phyloP scores from a whole-genome alignment of 1,140 invertebrate genomes.

The Drosophila malerkotliana region DNA sequence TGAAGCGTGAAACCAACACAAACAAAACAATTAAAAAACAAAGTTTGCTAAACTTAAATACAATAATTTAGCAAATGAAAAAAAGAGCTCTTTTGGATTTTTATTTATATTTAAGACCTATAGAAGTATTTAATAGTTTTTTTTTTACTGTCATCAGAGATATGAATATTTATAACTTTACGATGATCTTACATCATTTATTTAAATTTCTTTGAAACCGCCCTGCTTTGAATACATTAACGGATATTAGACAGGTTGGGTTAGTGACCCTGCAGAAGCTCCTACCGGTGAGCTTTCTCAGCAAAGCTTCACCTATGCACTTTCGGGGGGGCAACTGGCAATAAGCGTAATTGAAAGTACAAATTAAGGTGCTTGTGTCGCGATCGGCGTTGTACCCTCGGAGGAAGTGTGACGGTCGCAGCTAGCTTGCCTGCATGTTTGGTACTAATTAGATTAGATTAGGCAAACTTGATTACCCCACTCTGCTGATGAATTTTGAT shows the following conservation, averaged over 20 bases:
- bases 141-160: no score
- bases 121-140: neutral
- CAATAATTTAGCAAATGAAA: conserved; percentile 79
- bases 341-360: conserved; percentile 34
- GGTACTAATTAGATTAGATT: conserved; percentile 71
- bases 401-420: conserved; percentile 35
- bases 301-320: conserved; percentile 26
- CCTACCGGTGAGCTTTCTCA: conserved; percentile 16
- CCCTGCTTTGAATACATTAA: neutral
- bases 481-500: conserved; percentile 12
- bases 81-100: conserved; percentile 1
- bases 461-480: conserved; percentile 58
- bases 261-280: conserved; percentile 31
- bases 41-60: conserved; percentile 79
- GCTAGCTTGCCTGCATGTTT: conserved; percentile 5
- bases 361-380: conserved; percentile 3
- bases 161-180: no score
- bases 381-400: neutral
- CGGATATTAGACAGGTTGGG: neutral
- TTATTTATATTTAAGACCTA: no score
- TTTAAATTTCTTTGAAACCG: neutral
- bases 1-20: conserved; percentile 56
- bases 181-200: no score
- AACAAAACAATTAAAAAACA: conserved; percentile 57
- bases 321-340: conserved; percentile 13